Evolutionary conservation across 2,888 invertebrate species (phyloP).

Genomic region (Crematogaster levior): DNA sequence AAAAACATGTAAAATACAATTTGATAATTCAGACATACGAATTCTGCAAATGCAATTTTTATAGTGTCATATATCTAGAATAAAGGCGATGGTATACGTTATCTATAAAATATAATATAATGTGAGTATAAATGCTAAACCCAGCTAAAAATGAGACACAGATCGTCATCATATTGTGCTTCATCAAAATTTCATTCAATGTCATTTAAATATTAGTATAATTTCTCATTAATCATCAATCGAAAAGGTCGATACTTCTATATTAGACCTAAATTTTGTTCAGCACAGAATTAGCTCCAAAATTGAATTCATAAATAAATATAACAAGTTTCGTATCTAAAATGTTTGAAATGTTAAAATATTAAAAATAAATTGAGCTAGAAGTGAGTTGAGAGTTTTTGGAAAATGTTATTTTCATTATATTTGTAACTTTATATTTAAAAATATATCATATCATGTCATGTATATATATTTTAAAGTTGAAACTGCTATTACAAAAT

Average conservation of each 20-base stretch:
- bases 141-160: not conserved
- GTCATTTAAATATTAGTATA: not conserved
- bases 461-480: not conserved
- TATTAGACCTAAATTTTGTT: not conserved
- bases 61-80: not conserved
- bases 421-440: not conserved
- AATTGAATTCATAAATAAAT: not conserved
- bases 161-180: not conserved
- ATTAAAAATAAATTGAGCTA: not conserved
- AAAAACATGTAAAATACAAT: not conserved
- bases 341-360: not conserved
- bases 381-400: not conserved
- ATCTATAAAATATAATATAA: not conserved
- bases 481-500: not conserved
- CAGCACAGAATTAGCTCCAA: not conserved
- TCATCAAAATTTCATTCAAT: not conserved
- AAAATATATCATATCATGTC: not conserved
- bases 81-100: not conserved
- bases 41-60: not conserved
- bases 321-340: not conserved
- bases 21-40: not conserved
- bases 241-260: not conserved
- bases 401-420: not conserved
- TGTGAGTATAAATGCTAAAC: not conserved
- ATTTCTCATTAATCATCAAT: not conserved